phyloP scores from a whole-genome alignment of 2,888 invertebrate species.

The Plusia festucae region DNA sequence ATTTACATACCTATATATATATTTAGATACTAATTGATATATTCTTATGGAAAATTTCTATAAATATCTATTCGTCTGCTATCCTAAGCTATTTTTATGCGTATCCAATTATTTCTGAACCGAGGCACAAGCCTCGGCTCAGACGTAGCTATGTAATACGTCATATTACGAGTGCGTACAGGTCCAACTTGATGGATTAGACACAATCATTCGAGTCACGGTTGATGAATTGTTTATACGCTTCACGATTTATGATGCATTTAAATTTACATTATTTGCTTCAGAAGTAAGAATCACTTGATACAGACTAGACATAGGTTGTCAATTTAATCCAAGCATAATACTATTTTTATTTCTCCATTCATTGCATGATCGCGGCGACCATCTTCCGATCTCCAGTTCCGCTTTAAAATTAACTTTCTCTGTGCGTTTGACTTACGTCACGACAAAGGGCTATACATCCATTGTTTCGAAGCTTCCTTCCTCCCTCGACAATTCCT shows the following conservation, averaged over 20 bases:
- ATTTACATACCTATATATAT: too few species aligned
- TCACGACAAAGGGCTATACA: conserved; percentile 1
- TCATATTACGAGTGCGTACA: conserved; percentile 32
- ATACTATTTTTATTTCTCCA: not conserved
- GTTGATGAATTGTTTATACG: conserved; percentile 22
- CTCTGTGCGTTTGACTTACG: not conserved
- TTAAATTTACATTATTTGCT: not conserved
- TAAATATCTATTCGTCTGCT: not conserved
- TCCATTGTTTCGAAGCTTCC: not conserved
- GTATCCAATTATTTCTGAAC: conserved; percentile 39
- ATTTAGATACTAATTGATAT: too few species aligned
- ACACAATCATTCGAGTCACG: conserved; percentile 27
- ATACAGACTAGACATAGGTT: too few species aligned
- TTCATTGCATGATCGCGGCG: not conserved
- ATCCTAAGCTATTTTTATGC: not conserved
- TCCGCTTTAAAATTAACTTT: conserved; percentile 4
- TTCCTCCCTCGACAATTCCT: not conserved
- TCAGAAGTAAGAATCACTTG: not conserved
- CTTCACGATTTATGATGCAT: conserved; percentile 22
- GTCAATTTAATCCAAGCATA: too few species aligned
- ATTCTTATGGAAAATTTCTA: too few species aligned
- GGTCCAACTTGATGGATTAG: conserved; percentile 57
- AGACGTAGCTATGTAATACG: conserved; percentile 34
- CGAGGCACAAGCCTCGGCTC: too few species aligned
- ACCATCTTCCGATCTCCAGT: not conserved